phyloP scores from a whole-genome alignment of 2,113 vertebrate species.

The Oreochromis spilurus region DNA sequence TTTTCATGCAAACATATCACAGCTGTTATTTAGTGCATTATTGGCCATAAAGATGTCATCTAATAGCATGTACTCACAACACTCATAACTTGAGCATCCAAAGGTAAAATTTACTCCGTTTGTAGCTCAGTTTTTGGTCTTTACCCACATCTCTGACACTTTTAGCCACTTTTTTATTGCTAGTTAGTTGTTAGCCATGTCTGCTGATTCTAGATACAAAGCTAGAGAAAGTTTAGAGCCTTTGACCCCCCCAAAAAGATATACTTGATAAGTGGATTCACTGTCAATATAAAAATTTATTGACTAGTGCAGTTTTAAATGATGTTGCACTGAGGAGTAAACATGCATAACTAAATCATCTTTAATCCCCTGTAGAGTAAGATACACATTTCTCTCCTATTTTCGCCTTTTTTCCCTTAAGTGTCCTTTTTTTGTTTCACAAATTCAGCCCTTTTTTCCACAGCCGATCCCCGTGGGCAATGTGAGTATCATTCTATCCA shows the following conservation, averaged over 20 bases:
- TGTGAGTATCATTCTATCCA: not conserved
- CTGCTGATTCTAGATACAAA: not conserved
- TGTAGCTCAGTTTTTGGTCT: not conserved
- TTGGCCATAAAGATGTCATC: not conserved
- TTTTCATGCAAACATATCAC: not conserved
- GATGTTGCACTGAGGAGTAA: not conserved
- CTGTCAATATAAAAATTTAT: not conserved
- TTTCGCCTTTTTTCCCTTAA: not conserved
- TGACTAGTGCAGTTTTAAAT: not conserved
- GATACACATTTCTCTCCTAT: not conserved
- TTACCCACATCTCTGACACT: not conserved
- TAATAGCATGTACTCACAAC: not conserved
- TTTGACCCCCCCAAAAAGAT: not conserved
- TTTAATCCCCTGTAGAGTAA: not conserved
- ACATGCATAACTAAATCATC: not conserved
- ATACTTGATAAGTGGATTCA: not conserved
- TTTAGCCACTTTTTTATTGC: not conserved
- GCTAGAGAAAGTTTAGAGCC: not conserved
- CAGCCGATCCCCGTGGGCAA: not conserved
- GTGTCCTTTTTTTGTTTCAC: not conserved
- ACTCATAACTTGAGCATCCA: not conserved
- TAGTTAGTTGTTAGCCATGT: not conserved
- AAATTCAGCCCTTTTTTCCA: not conserved
- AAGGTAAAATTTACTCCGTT: not conserved
- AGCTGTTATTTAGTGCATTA: not conserved